phyloP scores from a whole-genome alignment of 2,797 vertebrate species.

The Echiichthys vipera region DNA sequence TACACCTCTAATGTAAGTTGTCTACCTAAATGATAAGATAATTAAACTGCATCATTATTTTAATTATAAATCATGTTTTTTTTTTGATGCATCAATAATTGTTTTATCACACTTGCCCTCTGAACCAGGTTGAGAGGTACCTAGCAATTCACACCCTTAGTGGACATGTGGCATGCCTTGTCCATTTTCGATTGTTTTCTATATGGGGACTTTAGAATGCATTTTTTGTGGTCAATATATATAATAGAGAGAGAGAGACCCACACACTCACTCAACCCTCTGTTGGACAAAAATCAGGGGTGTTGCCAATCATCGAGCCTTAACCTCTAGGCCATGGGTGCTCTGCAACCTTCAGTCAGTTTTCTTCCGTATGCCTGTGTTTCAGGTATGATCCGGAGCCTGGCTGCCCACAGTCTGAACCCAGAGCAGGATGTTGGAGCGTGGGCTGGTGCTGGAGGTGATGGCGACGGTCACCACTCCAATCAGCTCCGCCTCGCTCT shows the following conservation, averaged over 20 bases:
- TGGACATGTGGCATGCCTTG: too few relatives aligned
- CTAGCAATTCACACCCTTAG: too few relatives aligned
- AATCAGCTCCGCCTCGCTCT: conserved; percentile 96
- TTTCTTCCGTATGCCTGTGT: background rate
- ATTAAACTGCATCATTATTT: too few relatives aligned
- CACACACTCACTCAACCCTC: too few relatives aligned
- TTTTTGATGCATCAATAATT: too few relatives aligned
- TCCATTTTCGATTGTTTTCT: background rate
- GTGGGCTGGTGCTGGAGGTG: conserved; percentile 90
- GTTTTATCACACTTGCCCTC: too few relatives aligned
- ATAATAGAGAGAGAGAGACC: too few relatives aligned
- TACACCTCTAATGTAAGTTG: too few relatives aligned
- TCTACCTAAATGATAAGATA: too few relatives aligned
- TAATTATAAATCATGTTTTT: too few relatives aligned
- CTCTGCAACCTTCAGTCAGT: background rate
- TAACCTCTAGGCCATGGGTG: background rate
- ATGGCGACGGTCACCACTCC: conserved; percentile 94
- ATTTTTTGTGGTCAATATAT: background rate
- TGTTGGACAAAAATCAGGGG: background rate
- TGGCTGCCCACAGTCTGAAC: conserved; percentile 95
- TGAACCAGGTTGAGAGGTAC: too few relatives aligned
- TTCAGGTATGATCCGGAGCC: conserved; percentile 95
- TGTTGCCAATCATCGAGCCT: fast-evolving
- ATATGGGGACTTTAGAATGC: background rate
- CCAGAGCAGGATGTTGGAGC: conserved; percentile 94